Percentiles rank a stretch among this genome's conserved stretches.
These are phyloP conservation scores for Dastarcus helophoroides DNA, from an alignment of 2,888 invertebrate genomes.

Conservation along the genomic window DNA sequence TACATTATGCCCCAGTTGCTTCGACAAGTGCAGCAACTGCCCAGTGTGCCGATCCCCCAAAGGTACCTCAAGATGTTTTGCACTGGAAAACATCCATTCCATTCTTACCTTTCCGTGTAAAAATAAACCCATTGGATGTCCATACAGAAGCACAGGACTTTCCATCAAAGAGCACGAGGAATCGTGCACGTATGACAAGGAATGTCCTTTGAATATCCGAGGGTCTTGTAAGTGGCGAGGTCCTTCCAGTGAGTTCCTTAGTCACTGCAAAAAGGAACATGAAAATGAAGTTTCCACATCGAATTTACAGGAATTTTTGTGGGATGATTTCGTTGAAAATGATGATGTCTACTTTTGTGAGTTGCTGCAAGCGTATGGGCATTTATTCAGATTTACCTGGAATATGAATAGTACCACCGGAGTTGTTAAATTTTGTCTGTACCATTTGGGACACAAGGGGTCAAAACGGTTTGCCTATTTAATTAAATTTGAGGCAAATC, in stretches of 20 bases:
- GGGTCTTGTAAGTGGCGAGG: slow-evolving; percentile 8
- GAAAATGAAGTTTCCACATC: slow-evolving; percentile 1
- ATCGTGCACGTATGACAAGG: slow-evolving; percentile 5
- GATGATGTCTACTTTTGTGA: slow-evolving; percentile 9
- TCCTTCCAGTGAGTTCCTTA: not conserved
- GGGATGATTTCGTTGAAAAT: slow-evolving; percentile 6
- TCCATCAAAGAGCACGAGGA: slow-evolving; percentile 5
- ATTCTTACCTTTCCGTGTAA: slow-evolving; percentile 18
- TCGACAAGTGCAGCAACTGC: slow-evolving; percentile 15
- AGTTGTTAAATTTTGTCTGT: slow-evolving; percentile 18
- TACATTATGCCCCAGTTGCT: slow-evolving; percentile 20
- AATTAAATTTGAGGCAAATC: too few species aligned
- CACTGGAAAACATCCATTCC: slow-evolving; percentile 19
- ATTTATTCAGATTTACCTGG: slow-evolving; percentile 19
- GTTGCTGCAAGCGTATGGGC: slow-evolving; percentile 12
- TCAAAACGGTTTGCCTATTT: too few species aligned
- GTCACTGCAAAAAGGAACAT: slow-evolving; percentile 8
- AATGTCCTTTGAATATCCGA: slow-evolving; percentile 7
- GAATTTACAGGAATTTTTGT: slow-evolving; percentile 5
- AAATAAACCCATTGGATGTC: slow-evolving; percentile 18
- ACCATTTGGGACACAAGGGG: too few species aligned
- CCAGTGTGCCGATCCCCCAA: slow-evolving; percentile 17
- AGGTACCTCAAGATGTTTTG: slow-evolving; percentile 17
- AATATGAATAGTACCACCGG: slow-evolving; percentile 14
- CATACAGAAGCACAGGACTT: slow-evolving; percentile 1